These are phyloP conservation scores for Diaperis boleti DNA, from an alignment of 2,888 invertebrate species.

Conservation along the genomic window DNA sequence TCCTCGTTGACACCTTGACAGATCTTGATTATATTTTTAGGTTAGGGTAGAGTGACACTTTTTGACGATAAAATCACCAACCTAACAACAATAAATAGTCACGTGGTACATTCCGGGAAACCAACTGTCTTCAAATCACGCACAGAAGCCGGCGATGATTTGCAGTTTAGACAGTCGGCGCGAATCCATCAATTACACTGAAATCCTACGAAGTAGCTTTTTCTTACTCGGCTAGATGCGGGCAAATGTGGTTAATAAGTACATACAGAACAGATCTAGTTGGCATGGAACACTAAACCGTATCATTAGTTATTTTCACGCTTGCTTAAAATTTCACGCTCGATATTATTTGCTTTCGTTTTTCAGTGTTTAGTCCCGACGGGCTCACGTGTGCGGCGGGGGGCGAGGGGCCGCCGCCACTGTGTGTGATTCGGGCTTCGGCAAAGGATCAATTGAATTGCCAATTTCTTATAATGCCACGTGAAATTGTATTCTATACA, in stretches of 20 bases:
- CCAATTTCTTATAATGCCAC: conserved; percentile 60
- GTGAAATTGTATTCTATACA: conserved; percentile 59
- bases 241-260: conserved; percentile 27
- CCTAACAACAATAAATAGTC: too few relatives aligned
- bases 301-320: conserved; percentile 42
- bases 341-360: conserved; percentile 26
- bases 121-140: background rate
- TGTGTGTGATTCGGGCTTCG: conserved; percentile 30
- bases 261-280: conserved; percentile 22
- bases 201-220: conserved; percentile 7
- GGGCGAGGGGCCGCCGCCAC: background rate
- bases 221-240: background rate
- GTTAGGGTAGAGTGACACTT: too few relatives aligned
- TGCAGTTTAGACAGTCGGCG: background rate
- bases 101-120: too few relatives aligned
- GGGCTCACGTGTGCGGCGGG: conserved; percentile 17
- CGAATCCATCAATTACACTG: conserved; percentile 7
- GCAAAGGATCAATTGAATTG: conserved; percentile 61
- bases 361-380: conserved; percentile 20
- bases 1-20: too few relatives aligned
- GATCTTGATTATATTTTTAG: too few relatives aligned
- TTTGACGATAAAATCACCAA: too few relatives aligned
- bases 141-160: background rate
- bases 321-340: conserved; percentile 42
- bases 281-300: conserved; percentile 37